These are phyloP conservation scores for Paedocypris sp. DNA, from an alignment of 2,113 vertebrate species.

Conservation along the genomic window DNA sequence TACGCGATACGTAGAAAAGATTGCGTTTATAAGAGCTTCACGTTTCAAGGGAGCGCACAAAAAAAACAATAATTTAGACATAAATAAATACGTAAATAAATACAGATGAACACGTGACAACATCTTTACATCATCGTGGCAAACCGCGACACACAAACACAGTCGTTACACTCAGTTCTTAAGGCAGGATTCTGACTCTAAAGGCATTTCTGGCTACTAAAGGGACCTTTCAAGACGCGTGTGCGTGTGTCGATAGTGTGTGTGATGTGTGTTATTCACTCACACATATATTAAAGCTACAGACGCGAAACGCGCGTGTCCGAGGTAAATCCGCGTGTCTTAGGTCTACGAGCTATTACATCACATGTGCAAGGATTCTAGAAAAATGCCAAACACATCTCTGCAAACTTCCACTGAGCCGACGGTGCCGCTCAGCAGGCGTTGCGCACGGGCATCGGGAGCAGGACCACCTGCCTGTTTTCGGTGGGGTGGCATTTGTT, in stretches of 20 bases:
- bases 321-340: constrained; percentile 61
- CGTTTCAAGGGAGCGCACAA: constrained; percentile 65
- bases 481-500: constrained; percentile 99
- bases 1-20: constrained; percentile 95
- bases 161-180: constrained; percentile 62
- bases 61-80: constrained; percentile 82
- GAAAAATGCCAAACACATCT: constrained; percentile 69
- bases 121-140: constrained; percentile 52
- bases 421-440: constrained; percentile 73
- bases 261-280: constrained; percentile 77
- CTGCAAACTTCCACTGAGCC: constrained; percentile 30
- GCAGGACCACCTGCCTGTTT: constrained; percentile 94
- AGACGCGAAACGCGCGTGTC: constrained; percentile 67
- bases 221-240: constrained; percentile 63
- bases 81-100: constrained; percentile 91
- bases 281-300: constrained; percentile 88
- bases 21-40: constrained; percentile 99
- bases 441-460: constrained; percentile 93
- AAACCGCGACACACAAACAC: constrained; percentile 66
- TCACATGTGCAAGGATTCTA: constrained; percentile 64
- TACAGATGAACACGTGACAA: constrained; percentile 93
- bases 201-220: constrained; percentile 98
- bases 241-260: no score
- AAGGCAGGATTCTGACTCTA: constrained; percentile 89
- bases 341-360: constrained; percentile 75